Base-by-base conservation (phyloP, 2,797 vertebrate species). In the Peromyscus eremicus region DNA sequence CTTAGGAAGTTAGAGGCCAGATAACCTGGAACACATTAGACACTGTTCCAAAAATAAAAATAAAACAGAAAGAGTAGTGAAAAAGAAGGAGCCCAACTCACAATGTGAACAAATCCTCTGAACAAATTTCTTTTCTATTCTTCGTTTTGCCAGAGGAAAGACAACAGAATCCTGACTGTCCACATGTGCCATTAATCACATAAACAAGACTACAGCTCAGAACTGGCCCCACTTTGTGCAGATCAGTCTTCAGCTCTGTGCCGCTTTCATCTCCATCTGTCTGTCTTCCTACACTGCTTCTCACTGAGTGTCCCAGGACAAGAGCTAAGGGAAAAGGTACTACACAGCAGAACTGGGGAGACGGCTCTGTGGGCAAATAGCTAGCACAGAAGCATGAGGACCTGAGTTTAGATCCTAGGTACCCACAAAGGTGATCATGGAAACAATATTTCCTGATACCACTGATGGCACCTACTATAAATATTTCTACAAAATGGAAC, bases 71-170 rank as follows among this genome's bases (percentile, higher is more conserved):
- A 70, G 66, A 71, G 1, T 10, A 60, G 66, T 8, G 93, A 79
- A 6, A 14, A 32, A 79, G 37, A 90, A 76, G 21, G 23, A 77
- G 43, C 25, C 46, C 1, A 49, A 40, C 40, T 57, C 89, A 68
- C 40, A 76, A 25, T 2, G 57, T 32, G 88, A 64, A 62, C 60
- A 62, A 62, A 62, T 62, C 68, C 37, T 75, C 68, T n/a, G 2
- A 86, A 68, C 70, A 43, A 75, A 86, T 83, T 55, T 91, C 40
- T 83, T 86, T 96, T 81, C 60, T 81, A 13, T 32, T 81, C 87
- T 9, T 25, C 8, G 40, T 95, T 73, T 76, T 37, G 40, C 73
- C 57, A 49, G 23, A 90, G 57, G 29, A 66, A 71, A 91, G 71
- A 86, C 1, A 3, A 43, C 37, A 90, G 52, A 94, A 49, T 6